phyloP scores from a whole-genome alignment of 2,113 vertebrate species.

The Ailurus styani region DNA sequence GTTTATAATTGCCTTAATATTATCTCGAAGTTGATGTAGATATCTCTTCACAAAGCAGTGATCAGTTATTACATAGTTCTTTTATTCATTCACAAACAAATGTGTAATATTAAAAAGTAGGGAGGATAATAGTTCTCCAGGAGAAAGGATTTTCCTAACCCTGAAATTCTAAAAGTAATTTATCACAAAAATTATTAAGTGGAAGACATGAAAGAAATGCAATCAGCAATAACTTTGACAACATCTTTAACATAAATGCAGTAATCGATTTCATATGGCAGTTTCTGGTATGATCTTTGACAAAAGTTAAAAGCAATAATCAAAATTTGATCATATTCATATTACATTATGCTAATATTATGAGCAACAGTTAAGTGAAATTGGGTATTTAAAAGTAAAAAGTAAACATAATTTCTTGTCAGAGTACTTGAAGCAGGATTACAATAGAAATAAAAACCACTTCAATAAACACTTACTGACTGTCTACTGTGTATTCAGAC shows the following conservation, averaged over 20 bases:
- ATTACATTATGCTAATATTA: background rate
- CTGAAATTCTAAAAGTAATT: background rate
- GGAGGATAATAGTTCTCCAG: background rate
- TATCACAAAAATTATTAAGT: background rate
- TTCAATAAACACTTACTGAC: background rate
- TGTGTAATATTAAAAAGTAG: background rate
- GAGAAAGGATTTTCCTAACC: background rate
- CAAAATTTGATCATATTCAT: background rate
- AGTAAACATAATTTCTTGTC: background rate
- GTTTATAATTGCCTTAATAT: background rate
- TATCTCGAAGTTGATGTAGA: background rate
- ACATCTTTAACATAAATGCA: background rate
- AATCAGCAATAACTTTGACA: background rate
- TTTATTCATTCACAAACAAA: background rate
- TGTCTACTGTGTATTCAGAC: background rate
- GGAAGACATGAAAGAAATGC: background rate
- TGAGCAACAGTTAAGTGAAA: background rate
- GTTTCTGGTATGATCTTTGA: background rate
- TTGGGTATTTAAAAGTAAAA: background rate
- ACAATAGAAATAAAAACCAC: background rate
- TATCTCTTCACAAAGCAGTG: background rate
- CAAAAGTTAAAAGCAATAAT: constrained; percentile 15
- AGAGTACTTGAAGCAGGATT: background rate
- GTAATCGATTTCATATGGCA: background rate
- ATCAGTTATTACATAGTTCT: background rate